Conservation (phyloP, 2,888 invertebrate genomes). For the Tiliacea aurago region DNA sequence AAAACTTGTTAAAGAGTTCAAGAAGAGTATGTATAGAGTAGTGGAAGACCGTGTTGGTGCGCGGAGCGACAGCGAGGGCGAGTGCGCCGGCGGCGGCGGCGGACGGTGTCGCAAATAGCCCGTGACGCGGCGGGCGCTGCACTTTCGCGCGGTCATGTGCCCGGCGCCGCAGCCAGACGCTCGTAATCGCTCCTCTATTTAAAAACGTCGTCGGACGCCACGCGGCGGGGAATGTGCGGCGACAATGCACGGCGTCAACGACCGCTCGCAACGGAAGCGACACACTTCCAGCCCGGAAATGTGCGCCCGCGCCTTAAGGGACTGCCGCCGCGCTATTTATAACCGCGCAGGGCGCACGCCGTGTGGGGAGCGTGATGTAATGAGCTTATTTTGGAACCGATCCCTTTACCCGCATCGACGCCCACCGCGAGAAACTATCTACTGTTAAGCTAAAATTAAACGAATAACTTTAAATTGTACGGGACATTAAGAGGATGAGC, state of each 20-base stretch:
- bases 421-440: constrained; percentile 48
- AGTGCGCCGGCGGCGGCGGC: constrained; percentile 52
- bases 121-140: constrained; percentile 89
- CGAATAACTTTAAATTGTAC: constrained; percentile 34
- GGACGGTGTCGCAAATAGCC: constrained; percentile 86
- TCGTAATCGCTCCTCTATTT: constrained; percentile 89
- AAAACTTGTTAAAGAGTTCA: neutral
- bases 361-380: constrained; percentile 81
- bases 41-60: constrained; percentile 30
- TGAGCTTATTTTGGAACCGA: constrained; percentile 78
- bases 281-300: constrained; percentile 90
- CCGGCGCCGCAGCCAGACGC: constrained; percentile 88
- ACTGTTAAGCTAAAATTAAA: constrained; percentile 51
- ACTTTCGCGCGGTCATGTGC: constrained; percentile 89
- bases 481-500: constrained; percentile 39
- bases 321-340: constrained; percentile 85
- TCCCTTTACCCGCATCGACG: constrained; percentile 69
- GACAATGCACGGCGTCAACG: constrained; percentile 89
- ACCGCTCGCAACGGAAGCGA: constrained; percentile 89
- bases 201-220: constrained; percentile 87
- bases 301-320: constrained; percentile 89
- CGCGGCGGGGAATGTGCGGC: constrained; percentile 87
- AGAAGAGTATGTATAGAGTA: neutral
- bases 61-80: constrained; percentile 58
- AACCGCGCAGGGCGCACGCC: constrained; percentile 79